Conservation (phyloP, 1,140 invertebrate genomes). For the Cataglyphis hispanica region DNA sequence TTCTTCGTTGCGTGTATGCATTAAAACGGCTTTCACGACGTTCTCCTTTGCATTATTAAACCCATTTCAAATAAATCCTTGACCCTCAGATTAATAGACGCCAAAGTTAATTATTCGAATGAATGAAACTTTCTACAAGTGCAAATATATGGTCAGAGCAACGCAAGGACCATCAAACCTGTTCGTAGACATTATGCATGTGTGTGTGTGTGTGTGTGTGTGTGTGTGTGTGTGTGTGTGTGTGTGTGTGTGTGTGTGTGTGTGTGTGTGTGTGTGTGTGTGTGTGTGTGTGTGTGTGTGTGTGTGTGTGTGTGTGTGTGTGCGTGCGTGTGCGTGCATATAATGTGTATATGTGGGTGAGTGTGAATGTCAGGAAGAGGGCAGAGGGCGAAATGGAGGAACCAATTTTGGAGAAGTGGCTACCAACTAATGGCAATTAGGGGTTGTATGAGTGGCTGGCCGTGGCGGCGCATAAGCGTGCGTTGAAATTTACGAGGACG, state of each 20-base stretch:
- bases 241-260: background rate
- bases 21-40: background rate
- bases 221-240: background rate
- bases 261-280: background rate
- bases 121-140: constrained; percentile 48
- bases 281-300: background rate
- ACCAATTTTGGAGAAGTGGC: constrained; percentile 76
- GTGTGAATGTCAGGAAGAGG: constrained; percentile 20
- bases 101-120: constrained; percentile 35
- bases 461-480: constrained; percentile 70
- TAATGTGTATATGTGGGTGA: background rate
- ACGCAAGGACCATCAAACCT: background rate
- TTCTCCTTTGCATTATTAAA: background rate
- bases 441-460: constrained; percentile 72
- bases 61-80: constrained; percentile 1
- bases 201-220: background rate
- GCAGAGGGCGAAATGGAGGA: constrained; percentile 65
- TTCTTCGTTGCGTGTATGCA: background rate
- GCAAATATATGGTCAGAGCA: constrained; percentile 26
- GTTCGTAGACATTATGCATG: background rate
- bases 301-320: background rate
- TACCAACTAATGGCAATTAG: constrained; percentile 76
- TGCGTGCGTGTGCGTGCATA: background rate
- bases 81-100: background rate
- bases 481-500: constrained; percentile 70